Evolutionary conservation across 2,113 vertebrate genomes (phyloP).

Genomic region (Pandion haliaetus): DNA sequence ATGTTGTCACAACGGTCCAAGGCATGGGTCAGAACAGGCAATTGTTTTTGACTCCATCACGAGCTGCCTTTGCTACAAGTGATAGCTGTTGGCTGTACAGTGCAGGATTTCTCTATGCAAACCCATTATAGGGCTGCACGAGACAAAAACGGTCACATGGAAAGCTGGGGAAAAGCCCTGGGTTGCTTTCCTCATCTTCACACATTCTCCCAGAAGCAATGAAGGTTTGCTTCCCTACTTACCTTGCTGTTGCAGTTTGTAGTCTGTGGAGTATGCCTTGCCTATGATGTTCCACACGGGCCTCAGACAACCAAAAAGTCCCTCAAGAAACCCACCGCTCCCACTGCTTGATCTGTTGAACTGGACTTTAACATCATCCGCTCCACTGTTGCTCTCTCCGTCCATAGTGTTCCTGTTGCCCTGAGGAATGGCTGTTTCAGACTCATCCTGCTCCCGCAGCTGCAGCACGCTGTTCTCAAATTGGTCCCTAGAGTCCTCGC

Average conservation of each 20-base stretch:
- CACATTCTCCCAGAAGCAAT: neutral
- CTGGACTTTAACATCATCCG: conserved; percentile 92
- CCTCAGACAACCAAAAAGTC: conserved; percentile 92
- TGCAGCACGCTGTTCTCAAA: conserved; percentile 98
- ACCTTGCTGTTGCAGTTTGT: conserved; percentile 99
- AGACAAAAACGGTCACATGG: fast-evolving
- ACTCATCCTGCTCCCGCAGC: conserved; percentile 90
- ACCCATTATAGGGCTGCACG: fast-evolving
- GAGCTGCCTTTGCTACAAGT: neutral
- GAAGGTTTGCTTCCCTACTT: neutral
- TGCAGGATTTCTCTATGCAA: neutral
- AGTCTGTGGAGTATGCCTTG: conserved; percentile 96
- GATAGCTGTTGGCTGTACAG: fast-evolving
- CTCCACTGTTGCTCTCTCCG: conserved; percentile 66
- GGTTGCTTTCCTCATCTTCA: neutral
- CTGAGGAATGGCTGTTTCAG: conserved; percentile 72
- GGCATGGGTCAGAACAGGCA: neutral
- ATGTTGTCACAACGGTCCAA: neutral
- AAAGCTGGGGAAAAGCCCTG: neutral
- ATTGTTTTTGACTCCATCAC: neutral
- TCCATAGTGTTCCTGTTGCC: conserved; percentile 73
- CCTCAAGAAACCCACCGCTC: conserved; percentile 92
- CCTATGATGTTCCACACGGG: conserved; percentile 99
- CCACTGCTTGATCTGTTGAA: conserved; percentile 86
- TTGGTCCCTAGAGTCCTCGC: conserved; percentile 90